These are phyloP conservation scores for Ophion ellenae DNA, from an alignment of 2,888 invertebrate species.

Conservation along the genomic window DNA sequence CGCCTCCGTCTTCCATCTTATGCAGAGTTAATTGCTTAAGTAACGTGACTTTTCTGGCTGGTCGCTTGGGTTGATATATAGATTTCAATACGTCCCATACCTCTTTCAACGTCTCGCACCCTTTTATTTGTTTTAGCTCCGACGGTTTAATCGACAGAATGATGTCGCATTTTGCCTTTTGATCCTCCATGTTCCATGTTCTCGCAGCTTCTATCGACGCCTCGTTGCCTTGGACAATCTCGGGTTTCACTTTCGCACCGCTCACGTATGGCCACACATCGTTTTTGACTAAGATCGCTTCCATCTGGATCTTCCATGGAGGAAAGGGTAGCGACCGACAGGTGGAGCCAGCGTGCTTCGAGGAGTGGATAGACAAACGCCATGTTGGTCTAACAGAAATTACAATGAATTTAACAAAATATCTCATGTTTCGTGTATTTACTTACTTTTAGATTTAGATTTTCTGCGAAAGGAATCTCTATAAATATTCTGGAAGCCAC, in stretches of 20 bases:
- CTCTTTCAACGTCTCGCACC: background rate
- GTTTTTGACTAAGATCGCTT: slow-evolving; percentile 52
- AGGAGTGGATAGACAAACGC: background rate
- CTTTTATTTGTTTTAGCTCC: background rate
- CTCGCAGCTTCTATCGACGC: slow-evolving; percentile 25
- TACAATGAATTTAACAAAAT: too few species aligned
- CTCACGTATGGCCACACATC: slow-evolving; percentile 51
- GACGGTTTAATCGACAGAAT: background rate
- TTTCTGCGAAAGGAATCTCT: too few species aligned
- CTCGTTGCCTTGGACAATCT: slow-evolving; percentile 17
- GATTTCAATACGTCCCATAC: background rate
- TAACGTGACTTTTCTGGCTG: background rate
- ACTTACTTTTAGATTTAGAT: too few species aligned
- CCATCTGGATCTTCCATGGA: slow-evolving; percentile 50
- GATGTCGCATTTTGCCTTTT: background rate
- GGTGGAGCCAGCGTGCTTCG: background rate
- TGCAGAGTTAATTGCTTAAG: background rate
- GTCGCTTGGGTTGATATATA: background rate
- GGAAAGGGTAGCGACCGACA: too few species aligned
- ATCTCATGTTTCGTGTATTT: too few species aligned
- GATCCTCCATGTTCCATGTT: slow-evolving; percentile 14
- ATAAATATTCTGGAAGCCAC: too few species aligned
- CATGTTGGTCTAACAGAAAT: background rate
- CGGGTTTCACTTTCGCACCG: slow-evolving; percentile 45
- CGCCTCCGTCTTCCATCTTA: background rate